Evolutionary conservation across 2,113 vertebrate genomes (phyloP), one percentile per base, ranked within the genome.

Genomic region (Larimichthys polyactis): DNA sequence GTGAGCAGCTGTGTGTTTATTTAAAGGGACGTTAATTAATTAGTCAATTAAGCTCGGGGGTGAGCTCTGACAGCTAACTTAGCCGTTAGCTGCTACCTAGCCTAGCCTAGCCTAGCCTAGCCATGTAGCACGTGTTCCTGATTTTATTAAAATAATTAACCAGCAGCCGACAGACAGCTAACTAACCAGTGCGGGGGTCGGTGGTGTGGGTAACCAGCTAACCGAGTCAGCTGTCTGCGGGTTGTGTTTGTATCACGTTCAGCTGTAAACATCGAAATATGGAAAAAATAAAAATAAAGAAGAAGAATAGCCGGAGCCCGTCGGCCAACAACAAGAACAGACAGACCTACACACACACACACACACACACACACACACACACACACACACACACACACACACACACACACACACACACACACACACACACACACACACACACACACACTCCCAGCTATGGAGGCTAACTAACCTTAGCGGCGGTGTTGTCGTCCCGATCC

Each of bases 381-480:
- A n/a, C 11, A 44, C 43, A 44, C 43, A 44, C 10, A 44, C 44
- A 48, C 74, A 62, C 2, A 27, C 27, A 27, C 27, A 27, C 27
- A 27, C 27, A 27, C 3, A 27, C 27, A 27, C 2, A 27, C 27
- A 27, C 27, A 27, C 27, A 27, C 27, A 27, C 27, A 32, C 74
- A 62, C 2, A 27, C 27, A 27, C 27, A 27, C 27, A 27, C 27
- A 27, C 3, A 27, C 27, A 27, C 2, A 27, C 27, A 27, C 27
- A 27, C 27, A 27, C 27, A 27, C 27, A 32, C n/a, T n/a, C n/a
- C n/a, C n/a, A 36, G 32, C 32, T 71, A 86, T 84, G 89, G 86
- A 87, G 67, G 93, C 92, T 92, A 92, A 93, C 93, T 76, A 91
- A 94, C 92, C 93, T 93, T 87, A 89, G 92, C 91, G 84, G 81